Evolutionary conservation across 2,888 invertebrate genomes (phyloP).

Genomic region (Villa cingulata): DNA sequence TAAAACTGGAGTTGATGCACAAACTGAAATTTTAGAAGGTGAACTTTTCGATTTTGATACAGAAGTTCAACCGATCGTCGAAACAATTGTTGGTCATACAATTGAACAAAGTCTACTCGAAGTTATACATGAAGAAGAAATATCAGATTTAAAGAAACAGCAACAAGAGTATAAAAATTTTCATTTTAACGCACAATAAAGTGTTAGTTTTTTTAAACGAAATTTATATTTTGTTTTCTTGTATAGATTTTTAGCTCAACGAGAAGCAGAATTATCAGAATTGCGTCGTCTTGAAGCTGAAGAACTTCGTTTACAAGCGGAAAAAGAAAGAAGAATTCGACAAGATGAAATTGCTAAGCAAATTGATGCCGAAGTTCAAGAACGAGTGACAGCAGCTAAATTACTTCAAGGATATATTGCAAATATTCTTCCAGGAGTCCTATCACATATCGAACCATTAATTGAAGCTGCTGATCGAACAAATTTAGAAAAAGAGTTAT

Average conservation of each 20-base stretch:
- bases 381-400: conserved; percentile 67
- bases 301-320: conserved; percentile 51
- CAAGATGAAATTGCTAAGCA: conserved; percentile 52
- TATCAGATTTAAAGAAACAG: conserved; percentile 64
- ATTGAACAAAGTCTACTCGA: conserved; percentile 80
- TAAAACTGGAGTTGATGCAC: conserved; percentile 64
- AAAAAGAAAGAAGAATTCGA: conserved; percentile 59
- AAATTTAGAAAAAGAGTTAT: conserved; percentile 53
- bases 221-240: conserved; percentile 2
- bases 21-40: conserved; percentile 80
- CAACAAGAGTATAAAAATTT: conserved; percentile 27
- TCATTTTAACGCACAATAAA: background rate
- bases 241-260: conserved; percentile 37
- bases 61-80: conserved; percentile 81
- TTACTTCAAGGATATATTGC: conserved; percentile 77
- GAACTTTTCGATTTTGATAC: conserved; percentile 89
- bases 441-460: conserved; percentile 52
- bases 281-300: conserved; percentile 66
- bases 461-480: conserved; percentile 31
- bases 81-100: conserved; percentile 78
- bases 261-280: conserved; percentile 73
- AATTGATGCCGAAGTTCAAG: conserved; percentile 61
- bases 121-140: conserved; percentile 85
- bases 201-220: background rate
- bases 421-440: conserved; percentile 69